phyloP scores from a whole-genome alignment of 1,140 invertebrate genomes.

The Cotesia chilonis region DNA sequence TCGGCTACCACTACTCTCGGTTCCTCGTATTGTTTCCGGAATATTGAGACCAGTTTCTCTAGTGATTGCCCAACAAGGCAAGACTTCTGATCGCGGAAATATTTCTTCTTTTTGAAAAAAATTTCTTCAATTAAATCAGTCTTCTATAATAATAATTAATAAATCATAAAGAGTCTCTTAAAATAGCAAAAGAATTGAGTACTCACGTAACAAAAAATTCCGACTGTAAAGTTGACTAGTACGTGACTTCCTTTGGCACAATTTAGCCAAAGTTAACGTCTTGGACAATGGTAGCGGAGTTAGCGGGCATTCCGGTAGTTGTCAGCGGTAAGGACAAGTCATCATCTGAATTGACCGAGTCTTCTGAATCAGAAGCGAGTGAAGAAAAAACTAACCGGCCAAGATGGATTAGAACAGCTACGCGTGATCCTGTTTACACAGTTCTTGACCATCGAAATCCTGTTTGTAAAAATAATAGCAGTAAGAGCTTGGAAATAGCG shows the following conservation, averaged over 20 bases:
- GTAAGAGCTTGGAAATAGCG: slow-evolving; percentile 33
- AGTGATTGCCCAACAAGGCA: too few relatives aligned
- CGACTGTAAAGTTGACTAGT: background rate
- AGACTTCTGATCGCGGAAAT: too few relatives aligned
- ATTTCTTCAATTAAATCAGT: too few relatives aligned
- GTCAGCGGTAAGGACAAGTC: slow-evolving; percentile 37
- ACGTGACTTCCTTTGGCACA: slow-evolving; percentile 52
- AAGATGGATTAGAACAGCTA: slow-evolving; percentile 51
- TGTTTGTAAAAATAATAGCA: background rate
- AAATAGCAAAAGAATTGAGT: background rate
- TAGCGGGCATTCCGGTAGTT: slow-evolving; percentile 46
- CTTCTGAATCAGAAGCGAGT: background rate
- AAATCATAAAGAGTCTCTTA: too few relatives aligned
- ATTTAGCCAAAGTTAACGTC: background rate
- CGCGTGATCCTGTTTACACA: slow-evolving; percentile 51
- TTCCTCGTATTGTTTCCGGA: slow-evolving; percentile 34
- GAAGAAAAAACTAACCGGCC: slow-evolving; percentile 38
- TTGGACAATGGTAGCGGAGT: slow-evolving; percentile 51
- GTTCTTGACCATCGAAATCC: slow-evolving; percentile 40
- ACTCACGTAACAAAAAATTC: slow-evolving; percentile 27
- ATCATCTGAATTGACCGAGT: slow-evolving; percentile 11
- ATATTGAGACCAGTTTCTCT: slow-evolving; percentile 5
- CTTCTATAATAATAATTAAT: too few relatives aligned
- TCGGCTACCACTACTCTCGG: slow-evolving; percentile 45
- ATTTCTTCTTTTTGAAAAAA: too few relatives aligned